Evolutionary conservation across 2,113 vertebrate genomes (phyloP).

Genomic region (Zapus hudsonius): DNA sequence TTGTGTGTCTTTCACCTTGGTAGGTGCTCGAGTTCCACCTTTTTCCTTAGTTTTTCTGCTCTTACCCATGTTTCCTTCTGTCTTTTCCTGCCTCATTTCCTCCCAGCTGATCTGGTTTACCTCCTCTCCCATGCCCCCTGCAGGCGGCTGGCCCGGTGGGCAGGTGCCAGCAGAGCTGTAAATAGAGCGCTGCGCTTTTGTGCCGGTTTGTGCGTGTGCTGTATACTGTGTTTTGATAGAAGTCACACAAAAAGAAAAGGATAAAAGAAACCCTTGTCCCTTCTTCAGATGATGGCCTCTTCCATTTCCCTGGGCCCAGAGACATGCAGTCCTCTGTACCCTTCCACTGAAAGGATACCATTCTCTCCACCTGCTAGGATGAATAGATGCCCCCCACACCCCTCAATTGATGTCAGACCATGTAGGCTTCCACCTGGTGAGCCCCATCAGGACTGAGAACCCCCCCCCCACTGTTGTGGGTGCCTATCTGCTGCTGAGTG

Average conservation of each 20-base stretch:
- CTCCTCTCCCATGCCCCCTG: neutral
- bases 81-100: slow-evolving; percentile 4
- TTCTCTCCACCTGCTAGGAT: slow-evolving; percentile 23
- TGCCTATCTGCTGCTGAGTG: slow-evolving; percentile 35
- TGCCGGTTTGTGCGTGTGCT: slow-evolving; percentile 95
- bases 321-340: neutral
- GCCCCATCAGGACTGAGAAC: slow-evolving; percentile 6
- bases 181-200: slow-evolving; percentile 92
- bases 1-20: neutral
- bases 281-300: neutral
- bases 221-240: slow-evolving; percentile 98
- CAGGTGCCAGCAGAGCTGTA: slow-evolving; percentile 87
- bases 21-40: neutral
- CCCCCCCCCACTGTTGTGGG: neutral
- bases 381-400: neutral
- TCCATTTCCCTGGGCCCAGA: slow-evolving; percentile 35
- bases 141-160: slow-evolving; percentile 71
- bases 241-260: slow-evolving; percentile 88
- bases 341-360: neutral
- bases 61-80: neutral
- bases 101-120: slow-evolving; percentile 35
- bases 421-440: neutral
- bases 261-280: slow-evolving; percentile 52
- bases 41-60: slow-evolving; percentile 78
- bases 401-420: neutral